Percentiles rank a stretch among this genome's conserved stretches.
phyloP scores from a whole-genome alignment of 1,140 invertebrate species.

The Drosophila paulistorum region DNA sequence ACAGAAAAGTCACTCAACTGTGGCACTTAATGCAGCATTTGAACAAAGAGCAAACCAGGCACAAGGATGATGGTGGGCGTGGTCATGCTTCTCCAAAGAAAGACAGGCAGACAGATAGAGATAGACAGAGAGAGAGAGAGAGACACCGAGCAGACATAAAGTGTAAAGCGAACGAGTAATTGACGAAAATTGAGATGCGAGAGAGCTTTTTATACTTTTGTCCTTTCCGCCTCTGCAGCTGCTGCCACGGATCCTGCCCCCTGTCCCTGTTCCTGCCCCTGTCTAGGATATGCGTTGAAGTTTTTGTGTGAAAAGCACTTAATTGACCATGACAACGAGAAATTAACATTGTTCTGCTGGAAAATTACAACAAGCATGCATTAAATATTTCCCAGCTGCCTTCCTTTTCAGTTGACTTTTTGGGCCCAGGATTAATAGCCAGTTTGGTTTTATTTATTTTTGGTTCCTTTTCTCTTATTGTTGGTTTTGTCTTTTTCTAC shows the following conservation, averaged over 20 bases:
- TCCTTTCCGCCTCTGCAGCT: background rate
- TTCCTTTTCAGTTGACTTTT: background rate
- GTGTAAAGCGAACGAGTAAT: slow-evolving; percentile 64
- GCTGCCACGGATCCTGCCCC: too few relatives aligned
- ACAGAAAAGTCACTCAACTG: slow-evolving; percentile 63
- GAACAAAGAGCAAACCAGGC: slow-evolving; percentile 60
- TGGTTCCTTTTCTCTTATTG: background rate
- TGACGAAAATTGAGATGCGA: slow-evolving; percentile 74
- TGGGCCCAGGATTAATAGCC: slow-evolving; percentile 40
- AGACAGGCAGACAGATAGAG: slow-evolving; percentile 23
- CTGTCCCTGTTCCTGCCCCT: background rate
- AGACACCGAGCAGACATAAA: slow-evolving; percentile 51
- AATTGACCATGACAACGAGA: slow-evolving; percentile 79
- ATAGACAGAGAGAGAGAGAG: slow-evolving; percentile 23
- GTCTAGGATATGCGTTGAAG: slow-evolving; percentile 34
- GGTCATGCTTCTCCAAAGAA: slow-evolving; percentile 6
- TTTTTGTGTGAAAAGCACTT: slow-evolving; percentile 56
- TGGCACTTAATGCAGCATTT: slow-evolving; percentile 69
- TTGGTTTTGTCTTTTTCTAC: slow-evolving; percentile 26
- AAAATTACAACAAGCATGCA: slow-evolving; percentile 52
- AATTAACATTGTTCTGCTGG: slow-evolving; percentile 70
- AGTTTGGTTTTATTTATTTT: slow-evolving; percentile 3
- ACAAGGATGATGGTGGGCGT: slow-evolving; percentile 37
- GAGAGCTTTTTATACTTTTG: slow-evolving; percentile 58
- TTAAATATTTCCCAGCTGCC: slow-evolving; percentile 56